Percentiles rank a stretch among this genome's conserved stretches.
Evolutionary conservation across 1,140 invertebrate species (phyloP).

Genomic region (Diabrotica virgifera): DNA sequence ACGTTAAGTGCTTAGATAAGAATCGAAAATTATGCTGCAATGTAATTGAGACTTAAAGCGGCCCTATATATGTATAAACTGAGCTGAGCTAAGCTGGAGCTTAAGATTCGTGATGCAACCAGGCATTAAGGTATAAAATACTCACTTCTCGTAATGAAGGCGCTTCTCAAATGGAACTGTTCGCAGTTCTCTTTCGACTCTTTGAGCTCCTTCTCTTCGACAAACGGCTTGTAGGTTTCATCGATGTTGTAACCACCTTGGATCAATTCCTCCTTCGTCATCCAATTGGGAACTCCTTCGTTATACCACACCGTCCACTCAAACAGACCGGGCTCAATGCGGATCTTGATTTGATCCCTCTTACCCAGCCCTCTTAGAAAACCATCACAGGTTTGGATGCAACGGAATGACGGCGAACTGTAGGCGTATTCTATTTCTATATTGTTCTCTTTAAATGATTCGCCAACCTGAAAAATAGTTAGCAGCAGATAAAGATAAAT

Average conservation of each 20-base stretch:
- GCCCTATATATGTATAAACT: no score
- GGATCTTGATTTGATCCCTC: constrained; percentile 39
- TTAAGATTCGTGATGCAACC: no score
- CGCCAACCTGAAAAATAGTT: constrained; percentile 52
- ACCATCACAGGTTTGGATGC: constrained; percentile 83
- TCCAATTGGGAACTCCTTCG: constrained; percentile 74
- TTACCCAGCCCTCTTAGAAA: constrained; percentile 58
- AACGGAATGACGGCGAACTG: constrained; percentile 83
- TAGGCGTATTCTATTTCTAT: constrained; percentile 71
- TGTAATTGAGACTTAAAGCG: no score
- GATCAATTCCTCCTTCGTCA: constrained; percentile 69
- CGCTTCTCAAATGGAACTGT: constrained; percentile 72
- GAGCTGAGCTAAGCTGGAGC: no score
- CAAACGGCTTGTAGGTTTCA: constrained; percentile 63
- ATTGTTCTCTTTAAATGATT: constrained; percentile 67
- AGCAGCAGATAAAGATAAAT: not conserved
- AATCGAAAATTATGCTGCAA: no score
- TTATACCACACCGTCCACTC: constrained; percentile 92
- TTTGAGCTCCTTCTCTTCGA: constrained; percentile 57
- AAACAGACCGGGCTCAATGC: constrained; percentile 79
- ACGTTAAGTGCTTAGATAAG: no score
- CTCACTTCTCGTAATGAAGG: constrained; percentile 49
- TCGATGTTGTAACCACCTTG: constrained; percentile 77
- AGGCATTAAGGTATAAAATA: not conserved
- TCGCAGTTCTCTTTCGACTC: constrained; percentile 60